Conservation (phyloP, 2,888 invertebrate genomes). For the Ophion obscuratus region DNA sequence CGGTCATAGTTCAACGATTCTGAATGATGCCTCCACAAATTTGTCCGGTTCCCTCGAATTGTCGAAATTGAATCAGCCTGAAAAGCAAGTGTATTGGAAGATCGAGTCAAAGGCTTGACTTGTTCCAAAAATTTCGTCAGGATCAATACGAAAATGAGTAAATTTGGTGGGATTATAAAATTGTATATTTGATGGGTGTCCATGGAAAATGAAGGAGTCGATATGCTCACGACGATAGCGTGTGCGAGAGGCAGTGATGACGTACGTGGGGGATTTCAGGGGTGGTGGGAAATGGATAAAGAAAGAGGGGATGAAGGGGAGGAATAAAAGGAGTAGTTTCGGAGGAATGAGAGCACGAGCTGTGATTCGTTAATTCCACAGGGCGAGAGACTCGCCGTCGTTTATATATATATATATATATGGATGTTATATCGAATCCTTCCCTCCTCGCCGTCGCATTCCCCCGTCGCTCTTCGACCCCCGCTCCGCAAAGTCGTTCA, state of each 20-base stretch:
- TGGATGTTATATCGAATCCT: slow-evolving; percentile 23
- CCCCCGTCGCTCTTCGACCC: slow-evolving; percentile 74
- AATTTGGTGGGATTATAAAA: too few relatives aligned
- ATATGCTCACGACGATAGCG: slow-evolving; percentile 24
- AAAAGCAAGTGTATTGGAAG: background rate
- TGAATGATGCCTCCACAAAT: slow-evolving; percentile 3
- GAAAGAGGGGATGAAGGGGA: slow-evolving; percentile 50
- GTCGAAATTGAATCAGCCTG: slow-evolving; percentile 13
- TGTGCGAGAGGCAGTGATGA: slow-evolving; percentile 45
- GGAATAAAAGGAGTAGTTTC: slow-evolving; percentile 71
- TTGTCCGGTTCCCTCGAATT: slow-evolving; percentile 19
- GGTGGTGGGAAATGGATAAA: slow-evolving; percentile 33
- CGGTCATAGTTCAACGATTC: slow-evolving; percentile 44
- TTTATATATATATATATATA: slow-evolving; percentile 33
- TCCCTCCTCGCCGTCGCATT: slow-evolving; percentile 50
- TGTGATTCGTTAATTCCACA: slow-evolving; percentile 76
- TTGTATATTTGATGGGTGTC: too few relatives aligned
- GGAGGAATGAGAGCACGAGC: slow-evolving; percentile 68
- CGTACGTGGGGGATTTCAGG: slow-evolving; percentile 10
- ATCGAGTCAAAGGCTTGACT: background rate
- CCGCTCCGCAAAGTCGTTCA: slow-evolving; percentile 68
- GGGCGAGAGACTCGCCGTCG: slow-evolving; percentile 63
- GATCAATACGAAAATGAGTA: background rate
- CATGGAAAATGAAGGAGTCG: slow-evolving; percentile 37
- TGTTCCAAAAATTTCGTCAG: background rate